phyloP scores from a whole-genome alignment of 2,888 invertebrate species.

The Hermaeophaga mercurialis region DNA sequence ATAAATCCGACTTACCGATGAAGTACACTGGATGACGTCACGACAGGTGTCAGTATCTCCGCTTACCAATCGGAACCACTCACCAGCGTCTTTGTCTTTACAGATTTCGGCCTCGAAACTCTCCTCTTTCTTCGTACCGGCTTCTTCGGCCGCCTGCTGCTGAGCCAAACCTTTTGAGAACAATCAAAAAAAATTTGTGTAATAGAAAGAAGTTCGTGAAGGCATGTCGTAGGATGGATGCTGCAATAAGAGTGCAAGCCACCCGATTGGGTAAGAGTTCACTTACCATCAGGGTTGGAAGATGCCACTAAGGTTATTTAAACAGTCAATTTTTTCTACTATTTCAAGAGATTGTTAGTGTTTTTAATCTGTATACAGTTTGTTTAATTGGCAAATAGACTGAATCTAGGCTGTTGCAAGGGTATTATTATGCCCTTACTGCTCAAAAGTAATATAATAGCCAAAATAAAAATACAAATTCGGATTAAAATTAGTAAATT shows the following conservation, averaged over 20 bases:
- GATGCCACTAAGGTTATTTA: too few species aligned
- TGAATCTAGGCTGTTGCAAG: too few species aligned
- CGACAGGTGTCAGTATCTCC: constrained; percentile 92
- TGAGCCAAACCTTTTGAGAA: constrained; percentile 27
- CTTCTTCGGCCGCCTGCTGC: constrained; percentile 63
- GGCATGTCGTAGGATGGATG: constrained; percentile 13
- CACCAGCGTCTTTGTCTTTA: constrained; percentile 93
- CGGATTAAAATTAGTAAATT: too few species aligned
- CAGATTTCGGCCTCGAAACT: constrained; percentile 88
- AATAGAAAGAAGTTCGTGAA: constrained; percentile 6
- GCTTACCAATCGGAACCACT: constrained; percentile 90
- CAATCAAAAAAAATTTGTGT: constrained; percentile 9
- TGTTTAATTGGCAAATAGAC: too few species aligned
- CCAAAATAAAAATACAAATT: too few species aligned
- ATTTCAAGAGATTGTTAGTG: too few species aligned
- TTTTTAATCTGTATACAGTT: too few species aligned
- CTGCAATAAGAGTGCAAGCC: constrained; percentile 1
- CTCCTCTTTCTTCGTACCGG: constrained; percentile 75
- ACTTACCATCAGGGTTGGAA: background rate
- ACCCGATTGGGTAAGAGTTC: background rate
- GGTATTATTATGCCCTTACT: too few species aligned
- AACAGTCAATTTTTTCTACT: too few species aligned
- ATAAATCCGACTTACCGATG: constrained; percentile 78
- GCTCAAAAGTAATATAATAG: too few species aligned
- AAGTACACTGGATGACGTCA: constrained; percentile 94